These are phyloP conservation scores for Bilobella aurantiaca DNA, from an alignment of 1,140 invertebrate species.

Conservation along the genomic window DNA sequence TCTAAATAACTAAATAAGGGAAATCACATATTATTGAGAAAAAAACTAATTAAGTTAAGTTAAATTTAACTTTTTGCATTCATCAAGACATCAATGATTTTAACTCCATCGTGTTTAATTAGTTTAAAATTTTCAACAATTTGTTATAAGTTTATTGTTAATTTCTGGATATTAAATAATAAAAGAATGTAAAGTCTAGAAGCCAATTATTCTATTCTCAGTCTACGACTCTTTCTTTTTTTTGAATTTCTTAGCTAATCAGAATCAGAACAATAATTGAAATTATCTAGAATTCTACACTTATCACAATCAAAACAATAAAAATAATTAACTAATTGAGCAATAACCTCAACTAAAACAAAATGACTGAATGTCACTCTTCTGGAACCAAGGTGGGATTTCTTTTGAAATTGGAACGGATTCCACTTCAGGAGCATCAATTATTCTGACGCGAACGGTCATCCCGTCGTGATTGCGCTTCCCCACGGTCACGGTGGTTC, in stretches of 20 bases:
- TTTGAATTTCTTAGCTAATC: too few relatives aligned
- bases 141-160: not conserved
- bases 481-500: conserved; percentile 40
- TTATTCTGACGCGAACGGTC: not conserved
- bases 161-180: not conserved
- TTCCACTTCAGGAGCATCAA: not conserved
- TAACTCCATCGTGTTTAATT: too few relatives aligned
- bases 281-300: too few relatives aligned
- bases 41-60: not conserved
- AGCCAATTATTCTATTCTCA: too few relatives aligned
- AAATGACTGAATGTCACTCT: not conserved
- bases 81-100: too few relatives aligned
- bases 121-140: too few relatives aligned
- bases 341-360: too few relatives aligned
- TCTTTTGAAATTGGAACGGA: not conserved
- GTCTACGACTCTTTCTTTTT: too few relatives aligned
- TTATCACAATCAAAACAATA: not conserved
- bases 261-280: too few relatives aligned
- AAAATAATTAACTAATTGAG: not conserved
- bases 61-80: not conserved
- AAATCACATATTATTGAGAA: not conserved
- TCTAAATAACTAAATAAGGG: not conserved
- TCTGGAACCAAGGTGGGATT: not conserved
- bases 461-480: not conserved
- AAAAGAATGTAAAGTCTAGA: not conserved